Percentiles rank a stretch among this genome's conserved stretches.
Evolutionary conservation across 2,113 vertebrate genomes (phyloP).

Genomic region (Equus quagga): DNA sequence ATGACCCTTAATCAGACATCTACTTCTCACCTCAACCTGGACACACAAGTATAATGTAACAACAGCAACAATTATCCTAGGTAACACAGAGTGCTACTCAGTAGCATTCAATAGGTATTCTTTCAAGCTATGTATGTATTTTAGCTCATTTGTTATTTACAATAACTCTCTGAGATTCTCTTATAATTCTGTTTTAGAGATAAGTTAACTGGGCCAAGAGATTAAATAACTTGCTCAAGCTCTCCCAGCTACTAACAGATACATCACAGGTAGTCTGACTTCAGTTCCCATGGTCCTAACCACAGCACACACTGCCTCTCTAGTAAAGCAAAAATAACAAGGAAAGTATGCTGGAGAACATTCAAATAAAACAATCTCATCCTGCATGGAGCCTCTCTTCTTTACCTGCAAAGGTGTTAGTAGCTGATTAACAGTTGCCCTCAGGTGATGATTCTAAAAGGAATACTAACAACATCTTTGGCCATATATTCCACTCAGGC

Average conservation of each 20-base stretch:
- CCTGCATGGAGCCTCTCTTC: neutral
- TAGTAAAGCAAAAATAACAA: neutral
- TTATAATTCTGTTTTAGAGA: neutral
- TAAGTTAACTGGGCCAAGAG: neutral
- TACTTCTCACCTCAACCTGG: neutral
- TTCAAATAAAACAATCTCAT: neutral
- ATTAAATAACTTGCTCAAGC: constrained; percentile 1
- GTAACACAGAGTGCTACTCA: neutral
- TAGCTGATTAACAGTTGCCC: neutral
- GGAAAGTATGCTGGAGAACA: neutral
- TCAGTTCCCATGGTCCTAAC: neutral
- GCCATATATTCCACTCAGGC: neutral
- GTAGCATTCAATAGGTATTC: neutral
- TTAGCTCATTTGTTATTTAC: neutral
- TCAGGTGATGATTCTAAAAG: neutral
- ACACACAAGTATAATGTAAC: neutral
- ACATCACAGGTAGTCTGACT: neutral
- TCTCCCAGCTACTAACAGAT: neutral
- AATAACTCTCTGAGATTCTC: neutral
- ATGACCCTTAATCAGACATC: neutral
- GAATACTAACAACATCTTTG: neutral
- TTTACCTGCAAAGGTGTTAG: neutral
- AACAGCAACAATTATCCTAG: neutral
- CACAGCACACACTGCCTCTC: neutral
- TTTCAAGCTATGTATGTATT: neutral